These are phyloP conservation scores for Acromyrmex charruanus DNA, from an alignment of 1,140 invertebrate species.

Conservation along the genomic window DNA sequence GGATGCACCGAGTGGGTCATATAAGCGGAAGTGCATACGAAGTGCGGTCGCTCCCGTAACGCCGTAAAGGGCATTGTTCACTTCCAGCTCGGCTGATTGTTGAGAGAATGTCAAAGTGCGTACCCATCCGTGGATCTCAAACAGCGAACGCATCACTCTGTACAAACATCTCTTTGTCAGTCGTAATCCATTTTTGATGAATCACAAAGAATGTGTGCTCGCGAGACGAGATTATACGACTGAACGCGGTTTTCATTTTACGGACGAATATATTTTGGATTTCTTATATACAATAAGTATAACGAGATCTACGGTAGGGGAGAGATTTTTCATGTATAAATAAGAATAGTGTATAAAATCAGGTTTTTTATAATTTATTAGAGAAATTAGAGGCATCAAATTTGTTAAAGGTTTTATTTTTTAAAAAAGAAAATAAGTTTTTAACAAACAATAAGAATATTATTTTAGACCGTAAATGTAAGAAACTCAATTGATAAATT, in stretches of 20 bases:
- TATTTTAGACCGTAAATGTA: too few relatives aligned
- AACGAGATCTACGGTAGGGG: background rate
- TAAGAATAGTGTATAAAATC: background rate
- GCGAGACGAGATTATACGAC: slow-evolving; percentile 4
- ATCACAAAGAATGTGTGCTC: background rate
- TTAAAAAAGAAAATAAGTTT: background rate
- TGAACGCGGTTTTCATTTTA: slow-evolving; percentile 19
- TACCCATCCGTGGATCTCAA: background rate
- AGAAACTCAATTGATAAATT: too few relatives aligned
- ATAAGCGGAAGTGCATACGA: slow-evolving; percentile 29
- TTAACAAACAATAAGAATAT: too few relatives aligned
- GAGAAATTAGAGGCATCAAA: background rate
- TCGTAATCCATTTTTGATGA: slow-evolving; percentile 51
- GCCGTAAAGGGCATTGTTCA: slow-evolving; percentile 33
- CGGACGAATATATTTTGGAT: background rate
- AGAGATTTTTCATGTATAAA: background rate
- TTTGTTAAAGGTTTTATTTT: background rate
- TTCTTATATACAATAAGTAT: background rate
- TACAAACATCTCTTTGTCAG: slow-evolving; percentile 4
- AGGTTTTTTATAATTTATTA: background rate
- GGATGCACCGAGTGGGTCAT: background rate
- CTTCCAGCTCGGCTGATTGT: slow-evolving; percentile 23
- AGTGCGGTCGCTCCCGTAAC: background rate
- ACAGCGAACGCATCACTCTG: background rate
- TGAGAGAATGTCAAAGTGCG: slow-evolving; percentile 29